These are phyloP conservation scores for Meiosimyza platycephala DNA, from an alignment of 2,888 invertebrate species.

Conservation along the genomic window DNA sequence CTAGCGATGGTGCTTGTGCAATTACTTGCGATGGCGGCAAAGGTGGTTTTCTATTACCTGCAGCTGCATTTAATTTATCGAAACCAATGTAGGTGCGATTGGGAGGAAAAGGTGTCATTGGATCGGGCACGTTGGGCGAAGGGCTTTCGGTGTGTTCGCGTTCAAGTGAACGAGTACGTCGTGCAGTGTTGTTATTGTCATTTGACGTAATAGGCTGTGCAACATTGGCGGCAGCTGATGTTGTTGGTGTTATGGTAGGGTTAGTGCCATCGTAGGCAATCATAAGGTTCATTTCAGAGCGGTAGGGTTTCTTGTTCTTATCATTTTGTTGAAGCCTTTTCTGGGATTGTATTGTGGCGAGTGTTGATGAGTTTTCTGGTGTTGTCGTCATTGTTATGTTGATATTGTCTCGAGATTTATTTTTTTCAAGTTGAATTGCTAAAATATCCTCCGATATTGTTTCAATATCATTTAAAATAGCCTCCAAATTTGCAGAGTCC, in stretches of 20 bases:
- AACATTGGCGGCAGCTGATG: conserved; percentile 35
- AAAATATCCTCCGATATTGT: conserved; percentile 69
- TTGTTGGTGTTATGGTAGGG: conserved; percentile 54
- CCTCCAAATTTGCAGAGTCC: conserved; percentile 76
- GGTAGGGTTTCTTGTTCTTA: conserved; percentile 62
- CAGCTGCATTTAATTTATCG: conserved; percentile 54
- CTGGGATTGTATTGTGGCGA: conserved; percentile 26
- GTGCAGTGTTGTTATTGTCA: conserved; percentile 25
- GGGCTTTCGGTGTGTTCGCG: conserved; percentile 62
- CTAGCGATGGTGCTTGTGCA: conserved; percentile 36
- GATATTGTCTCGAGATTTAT: conserved; percentile 58
- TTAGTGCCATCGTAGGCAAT: conserved; percentile 62
- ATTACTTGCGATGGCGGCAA: conserved; percentile 44
- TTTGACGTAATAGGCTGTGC: not conserved
- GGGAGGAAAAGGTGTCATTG: conserved; percentile 66
- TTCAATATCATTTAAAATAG: conserved; percentile 76
- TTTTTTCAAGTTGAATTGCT: conserved; percentile 63
- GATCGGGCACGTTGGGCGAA: conserved; percentile 63
- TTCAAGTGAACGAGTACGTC: conserved; percentile 54
- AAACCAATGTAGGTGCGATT: conserved; percentile 65
- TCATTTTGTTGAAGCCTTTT: conserved; percentile 45
- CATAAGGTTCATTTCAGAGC: conserved; percentile 67
- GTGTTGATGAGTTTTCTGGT: conserved; percentile 11
- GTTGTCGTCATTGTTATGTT: conserved; percentile 27
- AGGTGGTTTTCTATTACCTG: conserved; percentile 42